Conservation (phyloP, 2,113 vertebrate genomes). For the Oncorhynchus clarkii region DNA sequence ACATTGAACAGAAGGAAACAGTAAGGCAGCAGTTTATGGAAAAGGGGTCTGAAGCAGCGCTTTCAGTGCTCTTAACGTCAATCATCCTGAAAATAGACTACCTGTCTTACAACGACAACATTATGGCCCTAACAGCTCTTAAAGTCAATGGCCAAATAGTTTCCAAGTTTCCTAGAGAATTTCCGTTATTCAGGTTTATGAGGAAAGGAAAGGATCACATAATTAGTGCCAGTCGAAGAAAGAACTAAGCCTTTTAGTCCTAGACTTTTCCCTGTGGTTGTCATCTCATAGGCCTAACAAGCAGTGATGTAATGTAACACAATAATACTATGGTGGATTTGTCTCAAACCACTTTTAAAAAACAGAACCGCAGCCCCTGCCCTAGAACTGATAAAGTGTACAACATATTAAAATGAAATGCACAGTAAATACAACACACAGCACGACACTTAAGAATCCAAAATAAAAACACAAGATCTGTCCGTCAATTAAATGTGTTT, state of each 20-base stretch:
- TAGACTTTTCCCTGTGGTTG: neutral
- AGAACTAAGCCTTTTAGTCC: neutral
- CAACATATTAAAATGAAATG: too few relatives aligned
- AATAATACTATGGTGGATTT: neutral
- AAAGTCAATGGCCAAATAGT: neutral
- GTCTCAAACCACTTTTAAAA: neutral
- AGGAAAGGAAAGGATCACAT: neutral
- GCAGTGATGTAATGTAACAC: neutral
- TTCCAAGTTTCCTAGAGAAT: neutral
- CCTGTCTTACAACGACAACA: constrained; percentile 12
- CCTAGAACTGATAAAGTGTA: neutral
- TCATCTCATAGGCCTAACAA: neutral
- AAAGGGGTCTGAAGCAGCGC: constrained; percentile 12
- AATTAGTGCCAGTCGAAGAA: neutral
- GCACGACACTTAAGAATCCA: neutral
- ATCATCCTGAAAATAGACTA: constrained; percentile 11
- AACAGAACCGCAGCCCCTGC: neutral
- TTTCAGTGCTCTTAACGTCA: constrained; percentile 6
- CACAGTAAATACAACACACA: neutral
- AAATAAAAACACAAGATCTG: constrained; percentile 34
- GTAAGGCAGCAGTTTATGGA: constrained; percentile 38
- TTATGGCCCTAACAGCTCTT: constrained; percentile 15
- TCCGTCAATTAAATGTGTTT: constrained; percentile 34
- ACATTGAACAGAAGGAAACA: constrained; percentile 15
- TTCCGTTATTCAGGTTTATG: too few relatives aligned